Base-by-base conservation (phyloP, 30 jellyfish, hydroid and myxozoan species). In the Clytia hemisphaerica region DNA sequence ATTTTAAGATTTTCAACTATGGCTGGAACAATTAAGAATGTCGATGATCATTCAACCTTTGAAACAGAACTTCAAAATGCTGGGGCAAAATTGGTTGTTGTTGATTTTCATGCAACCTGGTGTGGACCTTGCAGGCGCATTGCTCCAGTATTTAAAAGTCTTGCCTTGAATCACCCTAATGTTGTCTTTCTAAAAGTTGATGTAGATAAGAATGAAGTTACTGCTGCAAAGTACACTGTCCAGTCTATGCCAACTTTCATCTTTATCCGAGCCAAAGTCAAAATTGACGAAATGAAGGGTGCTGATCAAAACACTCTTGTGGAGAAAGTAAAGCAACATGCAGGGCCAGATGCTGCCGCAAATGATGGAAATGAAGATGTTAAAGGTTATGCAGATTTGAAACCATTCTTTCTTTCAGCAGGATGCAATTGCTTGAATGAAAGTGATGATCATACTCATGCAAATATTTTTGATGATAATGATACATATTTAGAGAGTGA, bases 71-170 rank as follows among this genome's bases (percentile, higher is more conserved):
- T 84, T n/a, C 58, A 44, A 9, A 71, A 76, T 45, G 95, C 95
- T 27, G 93, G 95, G n/a, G 49, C 62, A 30, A 84, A 84, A 65
- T 77, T 84, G 14, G 95, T 84, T n/a, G 89, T 84, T 35, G 93
- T 84, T n/a, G 95, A 84, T 35, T 84, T 84, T 61, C 84, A 67
- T 84, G 95, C 95, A 4, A 76, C 95, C 16, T 84, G 95, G 95
- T 85, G 95, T 67, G 93, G 90, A 3, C 95, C 95, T 0, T 85
- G 95, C 55, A 53, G 30, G 40, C 46, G 66, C 21, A 77, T 85
- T 64, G 95, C 90, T 21, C 95, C 95, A 6, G 73, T 37, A 36
- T 85, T 77, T 71, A 84, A 63, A 28, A 49, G 72, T 26, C 58
- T 4, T 53, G 77, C 93, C 73, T 45, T 61, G 25, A 76, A 77